Base-by-base conservation (phyloP, 2,888 invertebrate genomes). In the Synanthedon formicaeformis region DNA sequence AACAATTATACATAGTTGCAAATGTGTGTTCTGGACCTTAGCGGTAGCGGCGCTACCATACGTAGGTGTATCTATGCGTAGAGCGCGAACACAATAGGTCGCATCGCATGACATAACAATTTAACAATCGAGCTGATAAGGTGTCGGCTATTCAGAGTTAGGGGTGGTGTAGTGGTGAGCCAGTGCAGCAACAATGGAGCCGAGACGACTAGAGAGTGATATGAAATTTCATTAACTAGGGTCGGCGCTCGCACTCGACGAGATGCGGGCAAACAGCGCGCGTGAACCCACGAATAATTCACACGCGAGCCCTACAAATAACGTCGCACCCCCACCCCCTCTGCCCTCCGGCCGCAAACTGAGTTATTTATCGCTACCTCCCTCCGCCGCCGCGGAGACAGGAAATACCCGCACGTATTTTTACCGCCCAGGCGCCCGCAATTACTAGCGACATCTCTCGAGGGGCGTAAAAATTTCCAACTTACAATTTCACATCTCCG, bases 241-340 rank as follows among this genome's bases (percentile, higher is more conserved):
- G 81, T 79, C 76, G 75, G 60, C 65, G 67, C 63, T 18, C 48
- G 67, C 71, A 71, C 76, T 75, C 75, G 73, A 71, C 80, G 81
- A 80, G 80, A 81, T 78, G 78, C 52, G 56, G 73, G 77, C 81
- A 81, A 81, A 82, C 79, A 80, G 75, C 74, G 83, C 81, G 84
- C 86, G 85, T 83, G 82, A 86, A 84, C 82, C 83, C 80, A 84
- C 82, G 83, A 85, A 84, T 87, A 86, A 87, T 85, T 87, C 86
- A 85, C 86, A 87, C 84, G 86, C 84, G 81, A 85, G 82, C 83
- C 83, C 82, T 84, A 85, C 84, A 83, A 84, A 85, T 84, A 85
- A 82, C 80, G 76, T 71, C 68, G 67, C 54, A 57, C 64, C 67
- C 67, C 64, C 69, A 57, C 64, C 59, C 52, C 53, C 55, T 52